Conservation (phyloP, 2,797 vertebrate species). For the Anolis apletophallus region DNA sequence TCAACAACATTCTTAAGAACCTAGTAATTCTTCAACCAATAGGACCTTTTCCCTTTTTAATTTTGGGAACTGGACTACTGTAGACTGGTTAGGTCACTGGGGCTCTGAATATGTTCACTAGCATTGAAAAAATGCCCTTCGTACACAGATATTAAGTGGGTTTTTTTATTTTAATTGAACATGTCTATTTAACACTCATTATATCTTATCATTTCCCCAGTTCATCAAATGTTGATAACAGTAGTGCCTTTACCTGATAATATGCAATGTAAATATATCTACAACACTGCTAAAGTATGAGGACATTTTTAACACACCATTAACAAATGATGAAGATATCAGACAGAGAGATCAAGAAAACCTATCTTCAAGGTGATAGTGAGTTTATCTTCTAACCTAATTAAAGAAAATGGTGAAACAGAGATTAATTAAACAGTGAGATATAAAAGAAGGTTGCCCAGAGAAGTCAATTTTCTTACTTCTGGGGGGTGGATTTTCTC, state of each 20-base stretch:
- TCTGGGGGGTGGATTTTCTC: neutral
- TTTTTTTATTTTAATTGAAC: neutral
- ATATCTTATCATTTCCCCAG: neutral
- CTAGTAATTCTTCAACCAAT: neutral
- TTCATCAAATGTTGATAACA: neutral
- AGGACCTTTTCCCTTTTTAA: too few relatives aligned
- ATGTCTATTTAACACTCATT: neutral
- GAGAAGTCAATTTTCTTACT: neutral
- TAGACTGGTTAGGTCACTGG: neutral
- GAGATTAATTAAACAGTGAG: neutral
- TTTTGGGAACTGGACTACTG: neutral
- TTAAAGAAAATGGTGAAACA: neutral
- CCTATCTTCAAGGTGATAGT: neutral
- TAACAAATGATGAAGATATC: neutral
- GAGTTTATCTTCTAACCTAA: neutral
- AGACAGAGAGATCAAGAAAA: conserved; percentile 1
- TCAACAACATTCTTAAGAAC: neutral
- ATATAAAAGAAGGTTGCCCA: neutral
- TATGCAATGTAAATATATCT: neutral
- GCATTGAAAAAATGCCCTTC: neutral
- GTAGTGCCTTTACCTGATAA: neutral
- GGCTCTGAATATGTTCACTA: too few relatives aligned
- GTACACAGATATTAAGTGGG: neutral
- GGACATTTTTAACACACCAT: neutral
- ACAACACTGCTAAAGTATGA: neutral